Evolutionary conservation across 2,797 vertebrate species (phyloP), one percentile per base, ranked within the genome.

Genomic region (Spatula versicolor): DNA sequence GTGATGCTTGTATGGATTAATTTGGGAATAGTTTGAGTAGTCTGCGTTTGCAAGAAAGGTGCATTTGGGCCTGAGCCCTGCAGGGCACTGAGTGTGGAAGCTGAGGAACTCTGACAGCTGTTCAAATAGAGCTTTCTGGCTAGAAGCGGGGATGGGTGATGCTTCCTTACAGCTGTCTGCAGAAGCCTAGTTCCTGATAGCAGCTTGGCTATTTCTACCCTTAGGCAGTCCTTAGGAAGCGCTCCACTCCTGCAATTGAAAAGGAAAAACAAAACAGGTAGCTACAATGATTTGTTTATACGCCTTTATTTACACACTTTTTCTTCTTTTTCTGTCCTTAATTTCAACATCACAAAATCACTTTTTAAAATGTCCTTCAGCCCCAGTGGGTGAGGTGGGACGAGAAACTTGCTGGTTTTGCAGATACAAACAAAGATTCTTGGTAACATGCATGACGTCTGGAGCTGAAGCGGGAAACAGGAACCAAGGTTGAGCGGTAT

Each of bases 361-460:
- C 59, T 37, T 88, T 85, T 91, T 76, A 48, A 55, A 88, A 76
- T 26, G 67, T 50, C 18, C 5, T 55, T 15, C 26, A 73, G 58
- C 62, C 62, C 30, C 55, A 54, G 54, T 74, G 60, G 84, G 72
- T 0, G 0, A 86, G 78, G 22, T 67, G 22, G 26, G 43, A 75
- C 26, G 68, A 90, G 72, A 92, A 92, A 85, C 62, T 86, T 91
- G 64, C 54, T 85, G 45, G 35, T 91, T 95, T 83, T 69, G 75
- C 82, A 93, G 72, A 74, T 83, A 43, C 71, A 54, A 90, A 10
- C 31, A 72, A 59, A 84, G 75, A 79, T 95, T 92, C 75, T 90
- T 19, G 7, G 25, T 79, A 80, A 77, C 45, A 74, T 0, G 0
- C 86, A 15, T 92, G 81, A 86, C 54, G 45, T 33, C 54, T 14